Percentiles rank a stretch among this genome's conserved stretches.
Conservation (phyloP, 2,888 invertebrate species). For the Noctua pronuba region DNA sequence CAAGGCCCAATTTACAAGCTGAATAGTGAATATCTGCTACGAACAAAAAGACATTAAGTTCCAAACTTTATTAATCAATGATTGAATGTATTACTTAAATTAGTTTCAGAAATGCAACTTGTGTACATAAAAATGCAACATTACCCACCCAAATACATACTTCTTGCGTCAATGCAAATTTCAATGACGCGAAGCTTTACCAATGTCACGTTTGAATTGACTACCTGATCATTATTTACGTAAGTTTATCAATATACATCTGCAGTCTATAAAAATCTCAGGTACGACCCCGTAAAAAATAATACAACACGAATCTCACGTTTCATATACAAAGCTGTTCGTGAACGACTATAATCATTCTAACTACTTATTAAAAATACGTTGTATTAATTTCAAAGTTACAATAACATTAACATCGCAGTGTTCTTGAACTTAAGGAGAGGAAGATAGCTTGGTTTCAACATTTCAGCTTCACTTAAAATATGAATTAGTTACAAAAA, state of each 20-base stretch:
- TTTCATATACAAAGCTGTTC: conserved; percentile 53
- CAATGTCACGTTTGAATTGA: conserved; percentile 23
- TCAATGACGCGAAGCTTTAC: neutral
- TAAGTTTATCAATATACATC: conserved; percentile 58
- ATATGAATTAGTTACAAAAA: conserved; percentile 14
- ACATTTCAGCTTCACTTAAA: conserved; percentile 25
- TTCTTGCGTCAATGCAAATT: conserved; percentile 27
- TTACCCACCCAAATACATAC: conserved; percentile 10
- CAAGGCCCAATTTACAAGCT: conserved; percentile 33
- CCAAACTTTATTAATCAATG: conserved; percentile 25
- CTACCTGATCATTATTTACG: conserved; percentile 43
- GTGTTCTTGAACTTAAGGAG: conserved; percentile 29
- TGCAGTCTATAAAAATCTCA: conserved; percentile 65
- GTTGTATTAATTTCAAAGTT: conserved; percentile 49
- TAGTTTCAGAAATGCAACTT: conserved; percentile 47
- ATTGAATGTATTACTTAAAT: conserved; percentile 32
- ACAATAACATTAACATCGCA: conserved; percentile 33
- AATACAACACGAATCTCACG: conserved; percentile 54
- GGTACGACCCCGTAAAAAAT: conserved; percentile 66
- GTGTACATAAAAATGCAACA: conserved; percentile 43
- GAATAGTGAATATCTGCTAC: conserved; percentile 25
- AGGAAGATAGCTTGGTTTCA: conserved; percentile 10
- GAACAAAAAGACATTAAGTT: conserved; percentile 22
- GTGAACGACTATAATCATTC: conserved; percentile 40
- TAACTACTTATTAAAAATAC: conserved; percentile 46